Evolutionary conservation across 1,140 invertebrate species (phyloP).

Genomic region (Pachypsylla venusta): DNA sequence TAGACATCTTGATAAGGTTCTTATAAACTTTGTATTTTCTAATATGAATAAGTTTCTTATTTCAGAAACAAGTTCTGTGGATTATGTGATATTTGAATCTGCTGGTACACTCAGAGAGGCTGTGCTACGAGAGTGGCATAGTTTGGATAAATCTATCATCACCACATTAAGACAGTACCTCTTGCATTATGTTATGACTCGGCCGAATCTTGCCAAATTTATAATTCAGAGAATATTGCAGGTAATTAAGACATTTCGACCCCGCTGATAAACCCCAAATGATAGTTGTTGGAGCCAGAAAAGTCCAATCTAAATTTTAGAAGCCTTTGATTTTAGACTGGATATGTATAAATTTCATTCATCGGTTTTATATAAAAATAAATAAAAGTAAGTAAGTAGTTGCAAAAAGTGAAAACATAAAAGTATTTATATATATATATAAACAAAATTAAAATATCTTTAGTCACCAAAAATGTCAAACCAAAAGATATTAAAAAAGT

Average conservation of each 20-base stretch:
- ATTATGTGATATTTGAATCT: conserved; percentile 77
- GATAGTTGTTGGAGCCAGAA: no score
- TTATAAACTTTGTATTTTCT: neutral
- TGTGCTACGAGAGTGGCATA: conserved; percentile 65
- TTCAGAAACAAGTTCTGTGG: conserved; percentile 53
- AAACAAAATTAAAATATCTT: no score
- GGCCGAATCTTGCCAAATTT: conserved; percentile 40
- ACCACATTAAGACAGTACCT: conserved; percentile 59
- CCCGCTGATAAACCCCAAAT: no score
- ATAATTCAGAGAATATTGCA: conserved; percentile 53
- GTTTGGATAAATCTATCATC: conserved; percentile 48
- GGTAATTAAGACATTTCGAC: no score
- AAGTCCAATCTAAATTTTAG: no score
- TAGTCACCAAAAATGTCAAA: no score
- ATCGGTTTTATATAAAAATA: neutral
- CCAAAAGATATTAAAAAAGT: no score
- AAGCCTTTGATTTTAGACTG: no score
- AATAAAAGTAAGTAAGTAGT: neutral
- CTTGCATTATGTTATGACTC: conserved; percentile 54
- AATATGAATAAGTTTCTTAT: conserved; percentile 14
- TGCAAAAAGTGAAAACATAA: no score
- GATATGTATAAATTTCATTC: neutral
- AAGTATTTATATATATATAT: no score
- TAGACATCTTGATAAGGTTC: neutral
- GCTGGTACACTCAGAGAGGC: conserved; percentile 68